Base-by-base conservation (phyloP, 2,888 invertebrate species). In the Sinhomidia bicolor region DNA sequence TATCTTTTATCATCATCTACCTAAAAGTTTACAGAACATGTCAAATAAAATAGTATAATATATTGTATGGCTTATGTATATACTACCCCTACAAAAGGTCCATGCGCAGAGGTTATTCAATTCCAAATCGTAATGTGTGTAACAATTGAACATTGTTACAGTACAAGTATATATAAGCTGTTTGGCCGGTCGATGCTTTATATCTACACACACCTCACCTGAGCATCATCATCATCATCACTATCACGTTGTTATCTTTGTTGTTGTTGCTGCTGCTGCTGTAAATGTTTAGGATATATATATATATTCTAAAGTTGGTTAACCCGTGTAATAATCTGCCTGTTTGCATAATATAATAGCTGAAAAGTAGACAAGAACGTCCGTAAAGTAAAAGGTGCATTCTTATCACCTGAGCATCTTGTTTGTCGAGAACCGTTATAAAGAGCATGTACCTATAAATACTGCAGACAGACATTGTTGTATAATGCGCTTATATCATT, bases 361-460 rank as follows among this genome's bases (percentile, higher is more conserved):
- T 76, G n/a, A 51, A 54, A 76, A 26, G n/a, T 51, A 76, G 47
- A 76, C 26, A 76, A 51, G 14, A 29, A 32, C 76, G 47, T 76
- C 76, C 51, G 20, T 54, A 51, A 76, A 76, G 47, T n/a, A n/a
- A n/a, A n/a, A n/a, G n/a, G n/a, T n/a, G 51, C 17, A 14, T 47
- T 76, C 20, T 76, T 76, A 76, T 76, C 76, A 32, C 29, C 29
- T 76, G 9, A 20, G 12, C 54, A 54, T 76, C 76, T 51, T 74
- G 71, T 74, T 76, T 54, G 29, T n/a, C 32, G 7, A 26, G 51
- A 51, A 76, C 76, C 76, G 76, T 76, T 76, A 76, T 76, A 5
- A 36, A 5, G 51, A 47, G 20, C 26, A 29, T 51, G 29, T 54
- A 14, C 51, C 26, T 76, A 51, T 76, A 76, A 54, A 76, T 76